Evolutionary conservation across 2,797 vertebrate genomes (phyloP).

Genomic region (Sarcoramphus papa): DNA sequence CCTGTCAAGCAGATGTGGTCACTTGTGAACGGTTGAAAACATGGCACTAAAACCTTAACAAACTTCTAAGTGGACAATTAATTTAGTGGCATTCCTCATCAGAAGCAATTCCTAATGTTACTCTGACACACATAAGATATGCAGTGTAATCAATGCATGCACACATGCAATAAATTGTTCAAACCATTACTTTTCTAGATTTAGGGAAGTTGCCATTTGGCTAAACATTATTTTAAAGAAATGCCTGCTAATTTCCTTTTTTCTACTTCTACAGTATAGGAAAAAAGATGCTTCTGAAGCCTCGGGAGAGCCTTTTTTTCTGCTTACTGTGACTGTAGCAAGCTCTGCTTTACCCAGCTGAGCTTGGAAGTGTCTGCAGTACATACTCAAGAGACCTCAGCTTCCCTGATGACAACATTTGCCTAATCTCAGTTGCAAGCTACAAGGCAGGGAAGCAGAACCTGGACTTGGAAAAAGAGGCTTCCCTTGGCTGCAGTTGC

Average conservation of each 20-base stretch:
- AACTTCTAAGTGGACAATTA: neutral
- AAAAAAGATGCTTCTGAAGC: neutral
- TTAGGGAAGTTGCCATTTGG: neutral
- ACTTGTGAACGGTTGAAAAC: neutral
- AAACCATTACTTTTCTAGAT: constrained; percentile 11
- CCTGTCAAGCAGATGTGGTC: neutral
- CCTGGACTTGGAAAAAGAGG: neutral
- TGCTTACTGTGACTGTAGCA: neutral
- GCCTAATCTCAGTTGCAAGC: neutral
- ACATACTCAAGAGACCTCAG: neutral
- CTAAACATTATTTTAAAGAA: constrained; percentile 30
- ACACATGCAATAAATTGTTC: constrained; percentile 56
- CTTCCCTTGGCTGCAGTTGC: neutral
- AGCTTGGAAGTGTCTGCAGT: neutral
- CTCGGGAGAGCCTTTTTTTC: neutral
- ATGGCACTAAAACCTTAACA: neutral
- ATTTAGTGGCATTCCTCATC: neutral
- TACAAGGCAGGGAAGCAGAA: neutral
- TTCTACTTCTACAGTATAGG: neutral
- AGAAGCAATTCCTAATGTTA: constrained; percentile 24
- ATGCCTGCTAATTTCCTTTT: neutral
- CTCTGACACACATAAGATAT: neutral
- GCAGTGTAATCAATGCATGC: constrained; percentile 34
- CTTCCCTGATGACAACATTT: neutral
- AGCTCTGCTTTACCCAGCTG: neutral